Percentiles rank a stretch among this genome's conserved stretches.
Conservation (phyloP, 2,113 vertebrate species). For the Tautogolabrus adspersus region DNA sequence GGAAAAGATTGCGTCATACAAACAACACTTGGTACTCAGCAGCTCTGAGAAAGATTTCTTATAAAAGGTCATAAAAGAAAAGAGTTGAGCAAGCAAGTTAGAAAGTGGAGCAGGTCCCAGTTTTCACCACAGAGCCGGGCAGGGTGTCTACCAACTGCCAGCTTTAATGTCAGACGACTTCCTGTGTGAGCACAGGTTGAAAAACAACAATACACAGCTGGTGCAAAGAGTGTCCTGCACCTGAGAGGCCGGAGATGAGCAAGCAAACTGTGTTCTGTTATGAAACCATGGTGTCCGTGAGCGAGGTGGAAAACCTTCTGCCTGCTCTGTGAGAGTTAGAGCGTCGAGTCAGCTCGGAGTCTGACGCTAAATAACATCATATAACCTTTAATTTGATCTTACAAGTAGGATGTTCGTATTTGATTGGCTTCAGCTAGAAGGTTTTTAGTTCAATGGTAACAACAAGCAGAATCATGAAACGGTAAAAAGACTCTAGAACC, state of each 20-base stretch:
- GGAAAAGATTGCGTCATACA: not conserved
- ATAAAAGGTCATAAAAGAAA: not conserved
- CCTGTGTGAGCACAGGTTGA: constrained; percentile 27
- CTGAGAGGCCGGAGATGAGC: not conserved
- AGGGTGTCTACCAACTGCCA: no score
- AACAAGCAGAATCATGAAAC: not conserved
- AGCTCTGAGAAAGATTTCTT: not conserved
- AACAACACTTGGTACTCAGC: not conserved
- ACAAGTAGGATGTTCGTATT: no score
- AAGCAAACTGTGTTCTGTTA: not conserved
- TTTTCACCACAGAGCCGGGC: not conserved
- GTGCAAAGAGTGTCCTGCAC: not conserved
- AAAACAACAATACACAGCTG: not conserved
- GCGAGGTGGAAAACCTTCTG: no score
- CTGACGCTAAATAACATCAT: no score
- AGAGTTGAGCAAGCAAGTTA: not conserved
- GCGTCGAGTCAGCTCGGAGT: no score
- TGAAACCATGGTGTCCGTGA: no score
- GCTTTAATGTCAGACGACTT: constrained; percentile 6
- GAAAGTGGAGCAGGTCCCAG: not conserved
- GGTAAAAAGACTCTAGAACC: not conserved
- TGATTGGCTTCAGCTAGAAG: no score
- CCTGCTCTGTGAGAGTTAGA: no score
- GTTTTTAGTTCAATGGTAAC: no score
- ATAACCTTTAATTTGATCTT: no score